phyloP scores from a whole-genome alignment of 2,113 vertebrate genomes.

The Hassar affinis region DNA sequence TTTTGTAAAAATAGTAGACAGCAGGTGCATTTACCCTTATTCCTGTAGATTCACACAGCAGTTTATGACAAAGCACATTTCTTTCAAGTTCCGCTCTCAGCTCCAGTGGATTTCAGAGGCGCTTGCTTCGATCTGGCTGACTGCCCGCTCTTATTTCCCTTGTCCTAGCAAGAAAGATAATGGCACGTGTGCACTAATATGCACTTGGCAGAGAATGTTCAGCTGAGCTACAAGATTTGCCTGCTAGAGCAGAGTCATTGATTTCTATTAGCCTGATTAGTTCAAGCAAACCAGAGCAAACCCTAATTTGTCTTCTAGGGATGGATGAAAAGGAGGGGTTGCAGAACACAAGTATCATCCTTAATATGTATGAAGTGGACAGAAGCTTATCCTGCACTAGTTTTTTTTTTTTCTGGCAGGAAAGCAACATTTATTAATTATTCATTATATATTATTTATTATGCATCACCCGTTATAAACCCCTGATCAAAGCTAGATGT shows the following conservation, averaged over 20 bases:
- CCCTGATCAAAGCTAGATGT: not conserved
- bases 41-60: not conserved
- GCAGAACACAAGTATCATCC: not conserved
- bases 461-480: not conserved
- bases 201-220: slow-evolving; percentile 52
- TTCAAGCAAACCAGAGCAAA: slow-evolving; percentile 36
- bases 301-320: slow-evolving; percentile 36
- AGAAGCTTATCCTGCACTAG: not conserved
- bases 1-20: not conserved
- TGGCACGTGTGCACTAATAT: slow-evolving; percentile 38
- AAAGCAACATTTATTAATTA: slow-evolving; percentile 6
- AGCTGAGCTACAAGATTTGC: slow-evolving; percentile 50
- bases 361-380: slow-evolving; percentile 21
- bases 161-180: slow-evolving; percentile 30
- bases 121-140: not conserved
- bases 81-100: slow-evolving; percentile 29
- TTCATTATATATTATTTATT: not conserved
- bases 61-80: not conserved
- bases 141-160: slow-evolving; percentile 34
- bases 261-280: slow-evolving; percentile 61
- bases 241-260: slow-evolving; percentile 52
- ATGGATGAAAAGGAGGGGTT: slow-evolving; percentile 28
- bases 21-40: not conserved
- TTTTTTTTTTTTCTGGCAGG: slow-evolving; percentile 1
- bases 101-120: not conserved